phyloP scores from a whole-genome alignment of 1,140 invertebrate species.

The Pseudomyrmex pallidus region DNA sequence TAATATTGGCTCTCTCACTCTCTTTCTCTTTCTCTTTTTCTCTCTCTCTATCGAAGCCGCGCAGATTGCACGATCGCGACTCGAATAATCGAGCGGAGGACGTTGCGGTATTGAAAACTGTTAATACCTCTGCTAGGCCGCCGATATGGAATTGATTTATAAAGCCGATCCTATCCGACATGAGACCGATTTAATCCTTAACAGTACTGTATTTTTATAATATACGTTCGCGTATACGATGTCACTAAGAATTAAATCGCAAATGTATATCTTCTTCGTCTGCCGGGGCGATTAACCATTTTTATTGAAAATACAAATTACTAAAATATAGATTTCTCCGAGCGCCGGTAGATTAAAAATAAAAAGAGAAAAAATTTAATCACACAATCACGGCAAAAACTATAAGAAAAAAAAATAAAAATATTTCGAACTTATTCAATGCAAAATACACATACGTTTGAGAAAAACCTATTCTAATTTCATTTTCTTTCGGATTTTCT shows the following conservation, averaged over 20 bases:
- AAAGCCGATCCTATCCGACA: slow-evolving; percentile 17
- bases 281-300: slow-evolving; percentile 1
- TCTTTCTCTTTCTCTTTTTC: too few relatives aligned
- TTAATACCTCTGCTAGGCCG: slow-evolving; percentile 40
- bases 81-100: slow-evolving; percentile 40
- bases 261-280: not conserved
- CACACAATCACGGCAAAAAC: not conserved
- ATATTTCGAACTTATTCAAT: not conserved
- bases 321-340: not conserved
- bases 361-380: not conserved
- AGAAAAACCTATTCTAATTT: not conserved
- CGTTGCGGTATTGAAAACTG: slow-evolving; percentile 44
- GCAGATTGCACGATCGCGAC: slow-evolving; percentile 40
- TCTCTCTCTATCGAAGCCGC: slow-evolving; percentile 29
- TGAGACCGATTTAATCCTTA: slow-evolving; percentile 34
- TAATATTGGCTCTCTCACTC: slow-evolving; percentile 33
- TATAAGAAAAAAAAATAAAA: too few relatives aligned
- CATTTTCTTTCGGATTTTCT: too few relatives aligned
- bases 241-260: slow-evolving; percentile 31
- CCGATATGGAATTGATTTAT: slow-evolving; percentile 52
- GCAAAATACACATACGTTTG: not conserved
- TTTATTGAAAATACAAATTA: slow-evolving; percentile 33
- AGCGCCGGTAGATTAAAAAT: not conserved
- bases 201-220: slow-evolving; percentile 17
- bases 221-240: slow-evolving; percentile 5